Evolutionary conservation across 2,113 vertebrate genomes (phyloP).

Genomic region (Sylvilagus bachmani): DNA sequence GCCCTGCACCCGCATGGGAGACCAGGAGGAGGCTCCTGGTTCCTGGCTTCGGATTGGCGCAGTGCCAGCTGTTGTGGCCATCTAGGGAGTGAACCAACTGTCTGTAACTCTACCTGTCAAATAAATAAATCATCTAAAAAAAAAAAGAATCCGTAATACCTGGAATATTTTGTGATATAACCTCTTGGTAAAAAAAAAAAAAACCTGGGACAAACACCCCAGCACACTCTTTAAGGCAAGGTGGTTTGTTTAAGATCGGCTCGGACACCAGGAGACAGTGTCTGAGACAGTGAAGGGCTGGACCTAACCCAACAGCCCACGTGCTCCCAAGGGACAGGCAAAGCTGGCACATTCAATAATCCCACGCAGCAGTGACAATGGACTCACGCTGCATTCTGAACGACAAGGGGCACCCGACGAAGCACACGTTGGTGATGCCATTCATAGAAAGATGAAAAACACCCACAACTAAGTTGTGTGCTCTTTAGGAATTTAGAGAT

Average conservation of each 20-base stretch:
- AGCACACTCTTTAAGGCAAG: constrained; percentile 60
- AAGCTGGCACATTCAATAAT: neutral
- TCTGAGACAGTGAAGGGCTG: constrained; percentile 55
- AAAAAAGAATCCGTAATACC: constrained; percentile 44
- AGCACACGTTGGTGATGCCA: neutral
- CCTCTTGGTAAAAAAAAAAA: constrained; percentile 76
- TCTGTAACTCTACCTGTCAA: no score
- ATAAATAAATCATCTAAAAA: no score
- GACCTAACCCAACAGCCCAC: neutral
- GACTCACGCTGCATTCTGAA: neutral
- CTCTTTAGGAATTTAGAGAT: neutral
- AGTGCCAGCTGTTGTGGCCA: no score
- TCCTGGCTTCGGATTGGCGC: no score
- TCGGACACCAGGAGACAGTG: neutral
- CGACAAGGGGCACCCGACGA: neutral
- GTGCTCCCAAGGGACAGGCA: neutral
- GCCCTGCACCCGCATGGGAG: no score
- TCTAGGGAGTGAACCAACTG: no score
- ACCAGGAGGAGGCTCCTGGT: no score
- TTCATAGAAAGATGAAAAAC: constrained; percentile 15
- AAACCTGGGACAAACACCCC: constrained; percentile 36
- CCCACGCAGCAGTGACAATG: neutral
- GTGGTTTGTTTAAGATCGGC: constrained; percentile 62
- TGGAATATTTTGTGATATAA: constrained; percentile 38
- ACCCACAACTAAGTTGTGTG: neutral